These are phyloP conservation scores for Tenthredo notha DNA, from an alignment of 2,888 invertebrate genomes.

Conservation along the genomic window DNA sequence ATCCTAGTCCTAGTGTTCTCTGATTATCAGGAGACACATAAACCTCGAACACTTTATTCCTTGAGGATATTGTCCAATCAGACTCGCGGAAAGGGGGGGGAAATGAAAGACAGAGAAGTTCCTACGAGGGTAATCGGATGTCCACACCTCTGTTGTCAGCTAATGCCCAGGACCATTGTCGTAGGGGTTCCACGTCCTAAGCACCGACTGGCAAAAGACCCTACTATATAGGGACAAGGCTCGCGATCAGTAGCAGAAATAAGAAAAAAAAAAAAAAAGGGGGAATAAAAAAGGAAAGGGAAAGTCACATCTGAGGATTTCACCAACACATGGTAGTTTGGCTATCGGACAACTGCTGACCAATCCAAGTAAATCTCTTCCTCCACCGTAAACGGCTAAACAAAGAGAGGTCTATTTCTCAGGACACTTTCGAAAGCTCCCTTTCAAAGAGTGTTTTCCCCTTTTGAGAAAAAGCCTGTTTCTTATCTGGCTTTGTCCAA, in stretches of 20 bases:
- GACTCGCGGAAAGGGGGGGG: slow-evolving; percentile 57
- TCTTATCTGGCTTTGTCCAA: slow-evolving; percentile 77
- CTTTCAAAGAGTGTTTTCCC: slow-evolving; percentile 30
- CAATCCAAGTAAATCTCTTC: slow-evolving; percentile 78
- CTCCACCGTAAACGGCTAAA: slow-evolving; percentile 77
- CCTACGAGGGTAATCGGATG: slow-evolving; percentile 62
- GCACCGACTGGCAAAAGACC: slow-evolving; percentile 57
- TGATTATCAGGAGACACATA: slow-evolving; percentile 46
- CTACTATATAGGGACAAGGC: slow-evolving; percentile 41
- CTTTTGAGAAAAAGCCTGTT: slow-evolving; percentile 23
- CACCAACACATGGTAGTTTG: slow-evolving; percentile 15
- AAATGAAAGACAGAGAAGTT: slow-evolving; percentile 42
- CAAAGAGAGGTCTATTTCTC: slow-evolving; percentile 77
- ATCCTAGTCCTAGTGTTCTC: slow-evolving; percentile 62
- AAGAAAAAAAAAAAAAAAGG: slow-evolving; percentile 56
- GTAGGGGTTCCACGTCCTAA: slow-evolving; percentile 68
- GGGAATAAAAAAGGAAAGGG: slow-evolving; percentile 57
- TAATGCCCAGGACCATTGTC: slow-evolving; percentile 73
- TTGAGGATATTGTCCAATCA: slow-evolving; percentile 66
- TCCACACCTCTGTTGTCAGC: slow-evolving; percentile 77
- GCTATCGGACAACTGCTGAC: slow-evolving; percentile 62
- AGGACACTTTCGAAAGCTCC: slow-evolving; percentile 26
- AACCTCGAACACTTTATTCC: slow-evolving; percentile 7
- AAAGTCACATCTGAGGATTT: slow-evolving; percentile 60
- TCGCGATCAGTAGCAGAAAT: slow-evolving; percentile 56